These are phyloP conservation scores for Trichonephila inaurata DNA, from an alignment of 1,140 invertebrate genomes.

Conservation along the genomic window DNA sequence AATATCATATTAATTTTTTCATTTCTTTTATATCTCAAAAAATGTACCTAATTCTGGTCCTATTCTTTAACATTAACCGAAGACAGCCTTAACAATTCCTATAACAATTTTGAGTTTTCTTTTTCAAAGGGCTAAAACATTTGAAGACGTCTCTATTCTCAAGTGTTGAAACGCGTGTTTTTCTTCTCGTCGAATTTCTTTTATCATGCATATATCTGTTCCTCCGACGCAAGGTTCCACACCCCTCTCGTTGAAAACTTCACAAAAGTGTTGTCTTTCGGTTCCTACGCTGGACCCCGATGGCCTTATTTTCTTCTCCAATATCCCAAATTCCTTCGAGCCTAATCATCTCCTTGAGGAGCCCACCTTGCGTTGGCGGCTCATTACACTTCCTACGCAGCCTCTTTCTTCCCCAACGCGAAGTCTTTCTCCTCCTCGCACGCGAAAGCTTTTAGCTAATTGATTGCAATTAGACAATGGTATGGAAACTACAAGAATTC, in stretches of 20 bases:
- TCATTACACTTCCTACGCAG: conserved; percentile 33
- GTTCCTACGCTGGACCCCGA: conserved; percentile 9
- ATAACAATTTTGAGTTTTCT: too few relatives aligned
- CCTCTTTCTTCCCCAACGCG: neutral
- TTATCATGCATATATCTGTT: too few relatives aligned
- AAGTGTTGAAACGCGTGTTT: too few relatives aligned
- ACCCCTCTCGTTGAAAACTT: neutral
- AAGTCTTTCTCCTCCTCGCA: neutral
- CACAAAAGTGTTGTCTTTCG: neutral
- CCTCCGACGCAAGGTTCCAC: neutral
- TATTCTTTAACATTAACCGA: too few relatives aligned
- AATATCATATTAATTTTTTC: too few relatives aligned
- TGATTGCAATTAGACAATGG: conserved; percentile 28
- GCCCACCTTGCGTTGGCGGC: conserved; percentile 39
- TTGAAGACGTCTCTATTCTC: too few relatives aligned
- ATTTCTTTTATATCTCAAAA: too few relatives aligned
- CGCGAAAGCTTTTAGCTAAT: conserved; percentile 43
- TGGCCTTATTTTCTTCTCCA: conserved; percentile 14
- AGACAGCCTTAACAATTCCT: too few relatives aligned
- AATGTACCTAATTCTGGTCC: too few relatives aligned
- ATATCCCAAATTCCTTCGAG: conserved; percentile 11
- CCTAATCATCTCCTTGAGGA: conserved; percentile 25
- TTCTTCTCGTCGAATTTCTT: too few relatives aligned
- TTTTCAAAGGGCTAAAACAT: too few relatives aligned
- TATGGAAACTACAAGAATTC: neutral